Evolutionary conservation across 2,888 invertebrate genomes (phyloP), one percentile per base, ranked within the genome.

Genomic region (Lamellibrachia satsuma): DNA sequence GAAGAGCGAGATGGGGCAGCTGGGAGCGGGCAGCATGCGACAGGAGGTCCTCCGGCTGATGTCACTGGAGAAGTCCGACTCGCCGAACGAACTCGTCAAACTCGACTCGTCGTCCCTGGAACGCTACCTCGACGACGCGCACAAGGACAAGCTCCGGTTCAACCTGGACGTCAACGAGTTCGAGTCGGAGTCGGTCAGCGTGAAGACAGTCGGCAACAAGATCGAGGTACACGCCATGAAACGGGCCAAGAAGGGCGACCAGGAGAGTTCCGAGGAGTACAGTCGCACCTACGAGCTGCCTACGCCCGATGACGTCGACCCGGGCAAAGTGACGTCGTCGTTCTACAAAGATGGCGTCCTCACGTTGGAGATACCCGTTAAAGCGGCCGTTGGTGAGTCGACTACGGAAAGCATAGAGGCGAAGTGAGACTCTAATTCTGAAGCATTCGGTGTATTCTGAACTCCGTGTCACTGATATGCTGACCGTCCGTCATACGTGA

Each of bases 281-380:
- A 93, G 93, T 75, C 92, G 93, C 52, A 92, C 94, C 52, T 94
- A 94, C 91, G 93, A 94, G 57, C 92, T 94, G 57, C 94, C 94
- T 2, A 93, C 92, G 6, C n/a, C 90, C 39, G 90, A 75, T 7
- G 91, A 90, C 39, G 90, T 94, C 27, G 93, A 94, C 91, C 92
- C 94, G 52, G 91, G 52, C 55, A 93, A 93, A 39, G 91, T 94
- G 52, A 94, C 93, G 22, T 93, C 94, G 7, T 94, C 94, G 39
- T 52, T 94, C 60, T 94, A 90, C 93, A 93, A 94, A 60, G 94
- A 94, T 91, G 94, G 94, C 52, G 93, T 94, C 92, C 93, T 94
- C 55, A 93, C 94, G 39, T 91, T 94, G 15, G 93, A 93, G 52
- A 92, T 94, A 75, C 94, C 94, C 2, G 75, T 93, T 15, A 90